These are phyloP conservation scores for Syrphus vitripennis DNA, from an alignment of 2,888 invertebrate species.

Conservation along the genomic window DNA sequence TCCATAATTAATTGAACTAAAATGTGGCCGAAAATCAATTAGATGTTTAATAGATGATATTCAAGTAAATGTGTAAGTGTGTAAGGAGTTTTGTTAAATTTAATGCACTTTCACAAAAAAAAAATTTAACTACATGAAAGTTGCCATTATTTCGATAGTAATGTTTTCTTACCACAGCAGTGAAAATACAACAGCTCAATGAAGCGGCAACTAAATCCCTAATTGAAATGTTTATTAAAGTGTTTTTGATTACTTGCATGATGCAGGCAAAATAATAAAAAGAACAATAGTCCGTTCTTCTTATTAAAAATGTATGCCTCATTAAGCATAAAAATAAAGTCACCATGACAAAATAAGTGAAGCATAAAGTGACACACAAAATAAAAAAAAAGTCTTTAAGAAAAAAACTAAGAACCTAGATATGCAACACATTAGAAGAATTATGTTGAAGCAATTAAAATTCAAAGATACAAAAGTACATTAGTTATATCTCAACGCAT, in stretches of 20 bases:
- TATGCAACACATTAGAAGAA: constrained; percentile 43
- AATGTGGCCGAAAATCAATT: neutral
- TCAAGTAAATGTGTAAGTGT: neutral
- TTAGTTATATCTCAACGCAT: constrained; percentile 47
- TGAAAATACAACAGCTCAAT: neutral
- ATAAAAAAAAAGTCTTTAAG: neutral
- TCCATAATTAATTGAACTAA: neutral
- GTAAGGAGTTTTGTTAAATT: too few species aligned
- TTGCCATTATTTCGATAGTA: too few species aligned
- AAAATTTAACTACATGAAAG: too few species aligned
- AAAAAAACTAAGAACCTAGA: constrained; percentile 40
- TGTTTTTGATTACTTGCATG: too few species aligned
- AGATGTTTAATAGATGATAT: neutral
- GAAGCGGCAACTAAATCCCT: neutral
- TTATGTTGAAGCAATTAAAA: constrained; percentile 50
- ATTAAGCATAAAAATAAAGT: constrained; percentile 41
- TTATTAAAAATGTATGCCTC: constrained; percentile 28
- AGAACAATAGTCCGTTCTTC: neutral
- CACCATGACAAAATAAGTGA: constrained; percentile 16
- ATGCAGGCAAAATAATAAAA: neutral
- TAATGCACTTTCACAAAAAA: constrained; percentile 12
- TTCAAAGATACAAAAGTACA: constrained; percentile 37
- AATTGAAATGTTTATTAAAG: neutral
- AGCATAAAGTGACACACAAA: constrained; percentile 38
- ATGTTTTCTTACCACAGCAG: too few species aligned